Evolutionary conservation across 2,888 invertebrate species (phyloP), one percentile per base, ranked within the genome.

Genomic region (Argynnis bischoffii): DNA sequence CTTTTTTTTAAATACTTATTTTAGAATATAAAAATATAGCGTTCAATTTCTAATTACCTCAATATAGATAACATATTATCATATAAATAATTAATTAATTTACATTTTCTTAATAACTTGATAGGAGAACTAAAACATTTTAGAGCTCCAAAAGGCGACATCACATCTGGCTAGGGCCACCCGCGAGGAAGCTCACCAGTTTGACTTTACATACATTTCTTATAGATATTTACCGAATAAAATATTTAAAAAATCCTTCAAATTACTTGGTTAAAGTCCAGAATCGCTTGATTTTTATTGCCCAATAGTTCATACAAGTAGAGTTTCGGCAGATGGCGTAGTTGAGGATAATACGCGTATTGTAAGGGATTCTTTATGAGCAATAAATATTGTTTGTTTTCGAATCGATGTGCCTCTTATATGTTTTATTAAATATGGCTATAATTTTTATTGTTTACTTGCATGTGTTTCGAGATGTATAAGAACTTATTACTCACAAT

Each of bases 111-210:
- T 50, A 51, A 16, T n/a, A 16, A 2, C 50, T 51, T 16, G 11
- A 51, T 5, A 15, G 14, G 6, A 11, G 13, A 47, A 31, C 21
- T 47, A 73, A 69, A 71, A 69, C 82, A 86, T 87, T 87, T 89
- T 89, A 87, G 77, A 73, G 74, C 76, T 72, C 70, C 67, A 54
- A 67, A 53, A 67, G 75, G 78, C 83, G 80, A 85, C 85, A 85
- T 84, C 80, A 77, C 86, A 83, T 81, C 82, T 84, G 81, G 82
- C 82, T 83, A 84, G 85, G 90, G 83, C 91, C 90, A 90, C 91
- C 91, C 91, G 86, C 82, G 84, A 82, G 82, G 81, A 71, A 75
- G 76, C 77, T 76, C 76, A 81, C 78, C 76, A 77, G 75, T 80
- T 85, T 86, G 85, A 89, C 86, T 88, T 83, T 78, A 79, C 78